These are phyloP conservation scores for Lacerta bilineata DNA, from an alignment of 2,797 vertebrate genomes.

Conservation along the genomic window DNA sequence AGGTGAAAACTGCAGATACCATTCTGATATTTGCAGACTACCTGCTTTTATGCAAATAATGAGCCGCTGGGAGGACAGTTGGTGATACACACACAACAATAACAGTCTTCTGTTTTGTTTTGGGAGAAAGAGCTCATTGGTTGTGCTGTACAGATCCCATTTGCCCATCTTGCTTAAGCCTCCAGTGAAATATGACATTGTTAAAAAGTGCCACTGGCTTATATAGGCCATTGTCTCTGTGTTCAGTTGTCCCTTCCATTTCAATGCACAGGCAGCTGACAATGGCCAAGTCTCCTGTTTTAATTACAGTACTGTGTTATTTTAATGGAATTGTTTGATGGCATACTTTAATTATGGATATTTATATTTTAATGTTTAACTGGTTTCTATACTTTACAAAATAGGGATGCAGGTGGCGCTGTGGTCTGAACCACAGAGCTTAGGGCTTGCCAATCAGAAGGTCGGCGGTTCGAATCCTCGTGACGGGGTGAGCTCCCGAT, in stretches of 20 bases:
- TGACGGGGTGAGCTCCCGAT: no score
- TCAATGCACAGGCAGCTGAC: not conserved
- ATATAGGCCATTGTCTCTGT: not conserved
- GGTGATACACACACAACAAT: not conserved
- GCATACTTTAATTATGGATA: no score
- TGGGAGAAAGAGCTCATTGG: no score
- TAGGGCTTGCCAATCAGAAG: not conserved
- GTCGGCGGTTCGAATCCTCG: no score
- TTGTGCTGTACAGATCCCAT: not conserved
- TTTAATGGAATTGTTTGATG: no score
- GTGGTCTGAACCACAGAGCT: no score
- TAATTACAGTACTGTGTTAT: no score
- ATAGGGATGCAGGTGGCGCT: no score
- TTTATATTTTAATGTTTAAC: no score
- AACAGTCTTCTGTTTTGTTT: not conserved
- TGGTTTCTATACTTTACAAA: no score
- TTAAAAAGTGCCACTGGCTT: not conserved
- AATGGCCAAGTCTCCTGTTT: not conserved
- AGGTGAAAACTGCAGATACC: slow-evolving; percentile 18
- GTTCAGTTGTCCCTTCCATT: not conserved
- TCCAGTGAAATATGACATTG: not conserved
- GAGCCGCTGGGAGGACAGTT: not conserved
- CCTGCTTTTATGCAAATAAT: not conserved
- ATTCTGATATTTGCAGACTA: not conserved
- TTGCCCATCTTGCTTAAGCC: not conserved